Base-by-base conservation (phyloP, 1,140 invertebrate genomes). In the Philaenus spumarius region DNA sequence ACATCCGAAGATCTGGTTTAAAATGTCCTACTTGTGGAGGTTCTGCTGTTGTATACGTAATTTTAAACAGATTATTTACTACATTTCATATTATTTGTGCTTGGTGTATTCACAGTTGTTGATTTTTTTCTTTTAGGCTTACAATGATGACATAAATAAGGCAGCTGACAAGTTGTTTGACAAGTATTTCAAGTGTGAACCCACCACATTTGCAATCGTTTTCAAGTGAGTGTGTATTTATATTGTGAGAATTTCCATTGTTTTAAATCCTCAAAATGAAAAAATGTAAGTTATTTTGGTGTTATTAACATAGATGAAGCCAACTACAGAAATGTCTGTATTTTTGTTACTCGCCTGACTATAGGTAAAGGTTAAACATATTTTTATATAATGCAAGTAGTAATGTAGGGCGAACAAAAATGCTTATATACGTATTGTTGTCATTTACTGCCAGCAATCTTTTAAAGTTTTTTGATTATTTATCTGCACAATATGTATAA, bases 191-290 rank as follows among this genome's bases (percentile, higher is more conserved):
- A 75, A 81, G 6, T 77, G 83, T 54, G 80, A 85, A 53, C 75
- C 82, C 17, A 84, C 81, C 59, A 86, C 84, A 22, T 95, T 86
- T 77, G 80, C 81, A 35, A 83, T 95, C 56, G 75, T 88, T 17
- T 87, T 86, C 64, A 95, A 92, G 76, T 79, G 71, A 69, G 70
- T 68, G 58, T 57, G 35, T 37, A 48, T 59, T 58, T 60, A 58
- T 30, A 34, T 19, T 42, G 12, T 42, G 19, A 42, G 5, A 5
- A 15, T 42, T n/a, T 37, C n/a, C 7, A 9, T 6, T 50, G 20
- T 52, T 4, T 56, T 26, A n/a, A 51, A 51, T n/a, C 17, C 12
- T 9, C 23, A 6, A 30, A 26, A 51, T 20, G 9, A 26, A 51
- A 51, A 19, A 26, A 51, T 6, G 11, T 23, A 7, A 7, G 48